These are phyloP conservation scores for Corydoras maculifer DNA, from an alignment of 2,113 vertebrate genomes.

Conservation along the genomic window DNA sequence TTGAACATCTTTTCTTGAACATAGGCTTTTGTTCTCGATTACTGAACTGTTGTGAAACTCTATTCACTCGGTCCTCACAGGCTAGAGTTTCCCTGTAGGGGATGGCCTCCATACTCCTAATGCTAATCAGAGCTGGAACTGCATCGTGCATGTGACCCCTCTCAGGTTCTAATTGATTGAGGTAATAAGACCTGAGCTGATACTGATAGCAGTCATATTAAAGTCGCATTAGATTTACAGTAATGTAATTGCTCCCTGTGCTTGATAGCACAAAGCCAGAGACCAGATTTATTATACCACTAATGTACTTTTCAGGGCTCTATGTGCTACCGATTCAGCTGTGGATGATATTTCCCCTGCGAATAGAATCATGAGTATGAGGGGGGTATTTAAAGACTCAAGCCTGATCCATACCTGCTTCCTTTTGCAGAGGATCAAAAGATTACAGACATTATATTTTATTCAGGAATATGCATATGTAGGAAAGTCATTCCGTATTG, in stretches of 20 bases:
- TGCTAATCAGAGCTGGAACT: constrained; percentile 25
- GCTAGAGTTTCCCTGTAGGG: constrained; percentile 14
- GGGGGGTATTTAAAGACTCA: too few species aligned
- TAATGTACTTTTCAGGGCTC: constrained; percentile 1
- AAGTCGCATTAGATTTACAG: constrained; percentile 37
- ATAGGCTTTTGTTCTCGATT: not conserved
- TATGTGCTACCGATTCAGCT: too few species aligned
- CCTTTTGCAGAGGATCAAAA: too few species aligned
- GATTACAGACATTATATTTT: too few species aligned
- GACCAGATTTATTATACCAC: constrained; percentile 17
- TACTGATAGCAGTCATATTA: constrained; percentile 45
- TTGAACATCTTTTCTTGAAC: too few species aligned
- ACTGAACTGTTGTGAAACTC: constrained; percentile 8
- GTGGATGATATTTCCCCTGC: not conserved
- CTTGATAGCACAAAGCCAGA: constrained; percentile 27
- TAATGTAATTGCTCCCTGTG: constrained; percentile 41
- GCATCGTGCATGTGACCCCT: constrained; percentile 25
- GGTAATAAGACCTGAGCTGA: constrained; percentile 40
- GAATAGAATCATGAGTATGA: too few species aligned
- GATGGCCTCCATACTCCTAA: constrained; percentile 8
- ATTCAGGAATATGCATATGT: too few species aligned
- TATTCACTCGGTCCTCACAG: not conserved
- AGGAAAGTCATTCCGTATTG: too few species aligned
- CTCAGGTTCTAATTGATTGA: constrained; percentile 42
- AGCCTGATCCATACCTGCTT: too few species aligned